phyloP scores from a whole-genome alignment of 2,888 invertebrate species.

The Steinernema carpocapsae region DNA sequence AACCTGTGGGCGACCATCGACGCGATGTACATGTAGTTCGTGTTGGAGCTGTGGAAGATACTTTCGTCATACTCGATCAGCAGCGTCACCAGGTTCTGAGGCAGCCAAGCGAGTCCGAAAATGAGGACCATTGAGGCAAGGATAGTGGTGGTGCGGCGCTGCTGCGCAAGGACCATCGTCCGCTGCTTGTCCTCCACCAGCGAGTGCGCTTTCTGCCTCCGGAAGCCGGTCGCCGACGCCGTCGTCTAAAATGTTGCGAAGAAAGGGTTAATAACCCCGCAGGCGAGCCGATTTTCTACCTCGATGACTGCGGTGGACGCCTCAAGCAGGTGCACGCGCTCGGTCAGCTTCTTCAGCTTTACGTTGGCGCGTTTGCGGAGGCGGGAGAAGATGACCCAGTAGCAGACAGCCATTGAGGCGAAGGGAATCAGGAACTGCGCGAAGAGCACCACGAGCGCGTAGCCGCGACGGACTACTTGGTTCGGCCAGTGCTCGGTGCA shows the following conservation, averaged over 20 bases:
- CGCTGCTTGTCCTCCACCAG: slow-evolving; percentile 43
- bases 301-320: slow-evolving; percentile 43
- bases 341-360: slow-evolving; percentile 63
- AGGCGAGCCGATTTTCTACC: not conserved
- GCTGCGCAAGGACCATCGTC: slow-evolving; percentile 43
- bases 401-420: slow-evolving; percentile 89
- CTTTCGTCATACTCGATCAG: slow-evolving; percentile 60
- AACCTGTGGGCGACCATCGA: slow-evolving; percentile 64
- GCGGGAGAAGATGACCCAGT: slow-evolving; percentile 79
- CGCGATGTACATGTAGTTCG: slow-evolving; percentile 61
- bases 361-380: slow-evolving; percentile 57
- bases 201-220: slow-evolving; percentile 8
- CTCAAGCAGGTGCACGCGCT: slow-evolving; percentile 59
- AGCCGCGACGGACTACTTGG: slow-evolving; percentile 79
- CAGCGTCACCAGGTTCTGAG: slow-evolving; percentile 53
- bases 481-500: slow-evolving; percentile 81
- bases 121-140: slow-evolving; percentile 55
- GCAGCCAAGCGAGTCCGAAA: slow-evolving; percentile 58
- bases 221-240: slow-evolving; percentile 18
- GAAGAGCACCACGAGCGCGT: slow-evolving; percentile 84
- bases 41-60: slow-evolving; percentile 33
- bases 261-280: too few species aligned
- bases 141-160: slow-evolving; percentile 57
- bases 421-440: slow-evolving; percentile 93
- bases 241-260: slow-evolving; percentile 9